Percentiles rank a stretch among this genome's conserved stretches.
phyloP scores from a whole-genome alignment of 2,113 vertebrate species.

The Tylochromis polylepis region DNA sequence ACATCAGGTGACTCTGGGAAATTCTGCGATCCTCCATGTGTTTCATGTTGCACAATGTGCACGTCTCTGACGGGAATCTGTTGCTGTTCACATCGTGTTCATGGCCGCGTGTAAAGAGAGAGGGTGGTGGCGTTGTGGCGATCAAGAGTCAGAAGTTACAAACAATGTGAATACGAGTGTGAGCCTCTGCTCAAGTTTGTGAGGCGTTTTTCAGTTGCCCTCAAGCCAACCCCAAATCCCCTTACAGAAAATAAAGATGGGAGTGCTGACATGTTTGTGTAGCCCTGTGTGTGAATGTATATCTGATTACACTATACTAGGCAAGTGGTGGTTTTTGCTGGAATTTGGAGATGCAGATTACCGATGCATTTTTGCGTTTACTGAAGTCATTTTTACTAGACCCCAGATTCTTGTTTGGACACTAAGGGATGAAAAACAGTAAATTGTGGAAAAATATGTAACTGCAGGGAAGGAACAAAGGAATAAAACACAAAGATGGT shows the following conservation, averaged over 20 bases:
- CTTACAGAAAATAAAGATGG: background rate
- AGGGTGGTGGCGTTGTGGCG: background rate
- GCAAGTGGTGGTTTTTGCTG: background rate
- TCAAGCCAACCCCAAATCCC: background rate
- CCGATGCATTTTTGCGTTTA: background rate
- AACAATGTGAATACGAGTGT: background rate
- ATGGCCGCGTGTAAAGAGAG: background rate
- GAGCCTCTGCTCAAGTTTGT: background rate
- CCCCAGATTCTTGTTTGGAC: background rate
- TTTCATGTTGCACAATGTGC: background rate
- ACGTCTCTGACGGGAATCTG: conserved; percentile 10
- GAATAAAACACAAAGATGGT: background rate
- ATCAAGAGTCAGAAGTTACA: background rate
- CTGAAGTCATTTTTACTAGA: background rate
- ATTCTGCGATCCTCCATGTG: background rate
- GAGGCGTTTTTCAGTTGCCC: background rate
- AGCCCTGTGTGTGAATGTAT: background rate
- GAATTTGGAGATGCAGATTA: background rate
- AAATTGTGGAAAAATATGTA: background rate
- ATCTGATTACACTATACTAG: background rate
- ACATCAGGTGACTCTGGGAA: background rate
- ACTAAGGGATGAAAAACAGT: fast-evolving
- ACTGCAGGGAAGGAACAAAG: background rate
- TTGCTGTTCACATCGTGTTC: background rate
- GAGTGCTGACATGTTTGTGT: background rate